Evolutionary conservation across 1,140 invertebrate genomes (phyloP), one percentile per base, ranked within the genome.

Genomic region (Yoshiicerus persimilis): DNA sequence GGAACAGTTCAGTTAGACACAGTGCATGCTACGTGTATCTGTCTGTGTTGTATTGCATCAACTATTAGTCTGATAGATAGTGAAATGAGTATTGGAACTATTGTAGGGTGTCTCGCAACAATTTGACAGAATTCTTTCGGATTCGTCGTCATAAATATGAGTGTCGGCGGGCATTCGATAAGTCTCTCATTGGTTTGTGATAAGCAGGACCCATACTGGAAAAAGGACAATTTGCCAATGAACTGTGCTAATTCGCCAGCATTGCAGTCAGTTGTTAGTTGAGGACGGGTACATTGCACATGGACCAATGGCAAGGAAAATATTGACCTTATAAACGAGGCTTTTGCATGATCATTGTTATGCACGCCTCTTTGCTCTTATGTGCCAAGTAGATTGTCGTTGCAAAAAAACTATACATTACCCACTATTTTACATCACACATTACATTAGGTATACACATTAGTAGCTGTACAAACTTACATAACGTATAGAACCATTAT

Each of bases 271-370:
- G 34, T 80, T 80, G 75, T 32, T 80, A 80, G 75, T 34, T 80
- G 75, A 80, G 75, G 75, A 80, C 75, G 75, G 75, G 75, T 80
- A 80, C 75, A 36, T 38, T 1, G 13, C 16, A 80, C 34, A 80
- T n/a, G 75, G 34, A 80, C 75, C 75, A 80, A 80, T 80, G 75
- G 75, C 75, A 80, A 80, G 75, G 30, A 80, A 80, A 80, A 80
- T 80, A 80, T 38, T 80, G 75, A 80, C 75, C 75, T 80, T 80
- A 80, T 80, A 80, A 80, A 80, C 75, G 75, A 80, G 75, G 75
- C 75, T 80, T 80, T 80, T 80, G 75, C 75, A 80, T 80, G 75
- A 80, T 80, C 75, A 80, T 80, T 80, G 75, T 80, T 80, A 80
- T 80, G 75, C 75, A 80, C 75, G 75, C 75, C 75, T 80, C 75